Evolutionary conservation across 2,888 invertebrate genomes (phyloP).

Genomic region (Aphelenchoides bicaudatus): DNA sequence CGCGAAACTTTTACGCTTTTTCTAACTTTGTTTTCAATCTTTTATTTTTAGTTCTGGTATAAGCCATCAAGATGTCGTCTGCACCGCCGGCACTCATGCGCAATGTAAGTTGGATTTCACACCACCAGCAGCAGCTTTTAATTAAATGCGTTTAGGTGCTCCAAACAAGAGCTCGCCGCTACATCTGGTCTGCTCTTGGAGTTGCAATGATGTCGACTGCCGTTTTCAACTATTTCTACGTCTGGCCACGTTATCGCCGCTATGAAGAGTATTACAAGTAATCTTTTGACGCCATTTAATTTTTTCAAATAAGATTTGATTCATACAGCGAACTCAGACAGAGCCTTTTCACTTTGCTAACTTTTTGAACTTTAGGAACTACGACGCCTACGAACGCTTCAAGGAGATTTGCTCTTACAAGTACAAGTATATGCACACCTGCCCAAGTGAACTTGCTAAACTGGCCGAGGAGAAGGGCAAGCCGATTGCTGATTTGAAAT

Average conservation of each 20-base stretch:
- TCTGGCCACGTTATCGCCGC: conserved; percentile 49
- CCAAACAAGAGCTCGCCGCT: conserved; percentile 45
- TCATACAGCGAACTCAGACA: background rate
- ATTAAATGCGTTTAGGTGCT: no score
- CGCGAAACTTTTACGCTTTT: background rate
- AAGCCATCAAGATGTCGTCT: conserved; percentile 11
- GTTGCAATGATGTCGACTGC: conserved; percentile 41
- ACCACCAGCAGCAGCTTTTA: no score
- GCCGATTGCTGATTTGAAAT: conserved; percentile 38
- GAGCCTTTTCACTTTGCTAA: no score
- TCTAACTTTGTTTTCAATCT: background rate
- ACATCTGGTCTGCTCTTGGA: conserved; percentile 39
- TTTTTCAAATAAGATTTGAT: background rate
- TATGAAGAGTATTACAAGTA: conserved; percentile 54
- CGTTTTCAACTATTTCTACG: conserved; percentile 50
- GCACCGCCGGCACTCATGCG: conserved; percentile 46
- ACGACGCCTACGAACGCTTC: conserved; percentile 58
- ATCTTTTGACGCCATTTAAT: conserved; percentile 24
- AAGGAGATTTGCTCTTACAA: conserved; percentile 49
- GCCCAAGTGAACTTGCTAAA: conserved; percentile 53
- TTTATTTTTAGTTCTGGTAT: background rate
- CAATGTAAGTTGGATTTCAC: no score
- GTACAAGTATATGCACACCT: conserved; percentile 51
- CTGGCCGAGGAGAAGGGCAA: conserved; percentile 55
- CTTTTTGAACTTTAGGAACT: conserved; percentile 38